Evolutionary conservation across 2,113 vertebrate species (phyloP).

Genomic region (Isichthys henryi): DNA sequence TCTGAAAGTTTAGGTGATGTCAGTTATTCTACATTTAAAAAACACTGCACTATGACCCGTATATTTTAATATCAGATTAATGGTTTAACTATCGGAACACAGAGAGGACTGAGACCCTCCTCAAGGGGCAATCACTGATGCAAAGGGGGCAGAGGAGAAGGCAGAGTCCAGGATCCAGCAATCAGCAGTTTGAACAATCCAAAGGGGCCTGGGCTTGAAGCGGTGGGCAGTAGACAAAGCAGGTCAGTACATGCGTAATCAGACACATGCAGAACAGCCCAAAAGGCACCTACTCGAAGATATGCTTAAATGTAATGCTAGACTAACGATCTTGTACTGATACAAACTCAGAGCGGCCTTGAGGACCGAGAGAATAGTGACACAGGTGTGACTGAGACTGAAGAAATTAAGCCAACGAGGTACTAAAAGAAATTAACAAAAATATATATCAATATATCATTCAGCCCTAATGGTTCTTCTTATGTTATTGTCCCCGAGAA

Average conservation of each 20-base stretch:
- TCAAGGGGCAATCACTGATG: neutral
- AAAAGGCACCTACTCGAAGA: neutral
- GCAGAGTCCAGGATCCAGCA: neutral
- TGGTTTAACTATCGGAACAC: neutral
- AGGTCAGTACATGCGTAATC: neutral
- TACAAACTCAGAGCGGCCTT: neutral
- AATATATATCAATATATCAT: neutral
- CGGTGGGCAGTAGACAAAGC: neutral
- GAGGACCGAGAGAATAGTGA: neutral
- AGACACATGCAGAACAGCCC: neutral
- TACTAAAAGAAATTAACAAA: neutral
- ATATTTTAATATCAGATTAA: neutral
- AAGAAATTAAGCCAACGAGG: neutral
- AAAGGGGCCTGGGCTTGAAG: neutral
- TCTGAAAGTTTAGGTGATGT: no score
- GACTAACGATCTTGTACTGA: neutral
- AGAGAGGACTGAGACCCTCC: neutral
- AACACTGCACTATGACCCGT: neutral
- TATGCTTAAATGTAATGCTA: neutral
- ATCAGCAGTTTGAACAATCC: neutral
- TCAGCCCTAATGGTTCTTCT: neutral
- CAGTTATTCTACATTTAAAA: neutral
- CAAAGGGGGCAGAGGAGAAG: neutral
- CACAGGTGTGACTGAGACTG: neutral
- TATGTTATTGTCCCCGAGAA: neutral